Evolutionary conservation across 2,113 vertebrate species (phyloP), one percentile per base, ranked within the genome.

Genomic region (Myxocyprinus asiaticus): DNA sequence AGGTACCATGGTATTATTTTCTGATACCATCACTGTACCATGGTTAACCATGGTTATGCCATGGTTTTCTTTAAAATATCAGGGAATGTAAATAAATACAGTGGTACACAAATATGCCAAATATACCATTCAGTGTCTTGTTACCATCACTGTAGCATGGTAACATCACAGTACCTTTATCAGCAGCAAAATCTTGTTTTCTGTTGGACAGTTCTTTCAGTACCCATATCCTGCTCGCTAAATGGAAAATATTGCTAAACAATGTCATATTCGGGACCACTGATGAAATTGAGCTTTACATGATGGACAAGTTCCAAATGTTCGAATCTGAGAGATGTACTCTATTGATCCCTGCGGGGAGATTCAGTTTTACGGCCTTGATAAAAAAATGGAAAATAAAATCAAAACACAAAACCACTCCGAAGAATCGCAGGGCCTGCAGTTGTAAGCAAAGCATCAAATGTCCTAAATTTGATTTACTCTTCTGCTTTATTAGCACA

Each of bases 341-440:
- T 59, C 43, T 44, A 72, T 72, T 72, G 70, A 72, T 59, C 70
- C 43, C 55, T 72, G 70, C 3, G 9, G 55, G 70, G 44, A 61
- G 42, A 72, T 61, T 59, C 55, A 12, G 55, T 72, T 45, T 72
- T 61, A 47, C 9, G 9, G 9, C 43, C 55, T 72, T 56, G 9
- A 71, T 47, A 56, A 59, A 61, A 78, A 62, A 59, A 63, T 14
- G 9, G 42, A 65, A 72, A 79, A 64, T 43, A 15, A 64, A 79
- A 71, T 70, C 56, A 62, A 56, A 65, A 59, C 15, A 12, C 5
- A 0, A 67, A 14, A 71, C 47, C 42, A 10, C 64, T 70, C 5
- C 14, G 66, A 77, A 76, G 59, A 62, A 79, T 79, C 67, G 64
- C 47, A 55, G 9, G 33, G 77, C 67, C 4, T 42, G 67, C 67